Conservation (phyloP, 2,113 vertebrate species). For the Glaucomys volans region DNA sequence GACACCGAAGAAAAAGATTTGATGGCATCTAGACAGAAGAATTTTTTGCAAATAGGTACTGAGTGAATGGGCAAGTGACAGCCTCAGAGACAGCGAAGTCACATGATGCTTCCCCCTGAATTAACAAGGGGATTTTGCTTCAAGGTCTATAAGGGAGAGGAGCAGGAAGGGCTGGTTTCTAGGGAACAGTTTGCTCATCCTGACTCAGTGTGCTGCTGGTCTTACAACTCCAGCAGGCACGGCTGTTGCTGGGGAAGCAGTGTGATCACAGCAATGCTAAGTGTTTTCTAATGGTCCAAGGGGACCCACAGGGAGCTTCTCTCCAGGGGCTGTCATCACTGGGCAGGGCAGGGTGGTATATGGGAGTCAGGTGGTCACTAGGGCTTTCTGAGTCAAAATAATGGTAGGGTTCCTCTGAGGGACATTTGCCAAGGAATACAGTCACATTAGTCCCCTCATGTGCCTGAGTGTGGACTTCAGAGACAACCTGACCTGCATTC, state of each 20-base stretch:
- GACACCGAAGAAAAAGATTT: constrained; percentile 52
- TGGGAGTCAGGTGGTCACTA: neutral
- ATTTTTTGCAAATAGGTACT: constrained; percentile 59
- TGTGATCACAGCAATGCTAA: fast-evolving
- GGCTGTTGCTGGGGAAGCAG: neutral
- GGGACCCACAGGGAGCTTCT: neutral
- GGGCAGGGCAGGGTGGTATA: neutral
- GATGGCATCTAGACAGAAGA: constrained; percentile 64
- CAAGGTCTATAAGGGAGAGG: constrained; percentile 24
- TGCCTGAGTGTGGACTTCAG: neutral
- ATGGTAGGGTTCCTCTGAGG: neutral
- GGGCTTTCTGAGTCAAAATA: neutral
- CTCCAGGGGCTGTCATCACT: neutral
- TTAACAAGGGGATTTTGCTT: constrained; percentile 67
- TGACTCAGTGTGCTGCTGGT: constrained; percentile 40
- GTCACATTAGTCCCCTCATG: neutral
- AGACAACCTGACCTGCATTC: constrained; percentile 51
- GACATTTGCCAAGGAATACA: neutral
- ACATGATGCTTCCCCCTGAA: constrained; percentile 27
- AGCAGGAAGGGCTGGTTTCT: constrained; percentile 52
- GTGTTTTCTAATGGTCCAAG: neutral
- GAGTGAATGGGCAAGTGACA: constrained; percentile 74
- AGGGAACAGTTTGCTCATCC: constrained; percentile 43
- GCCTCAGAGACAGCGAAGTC: constrained; percentile 38
- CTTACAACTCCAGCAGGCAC: neutral